Conservation (phyloP, 2,113 vertebrate species). For the Condylura cristata region DNA sequence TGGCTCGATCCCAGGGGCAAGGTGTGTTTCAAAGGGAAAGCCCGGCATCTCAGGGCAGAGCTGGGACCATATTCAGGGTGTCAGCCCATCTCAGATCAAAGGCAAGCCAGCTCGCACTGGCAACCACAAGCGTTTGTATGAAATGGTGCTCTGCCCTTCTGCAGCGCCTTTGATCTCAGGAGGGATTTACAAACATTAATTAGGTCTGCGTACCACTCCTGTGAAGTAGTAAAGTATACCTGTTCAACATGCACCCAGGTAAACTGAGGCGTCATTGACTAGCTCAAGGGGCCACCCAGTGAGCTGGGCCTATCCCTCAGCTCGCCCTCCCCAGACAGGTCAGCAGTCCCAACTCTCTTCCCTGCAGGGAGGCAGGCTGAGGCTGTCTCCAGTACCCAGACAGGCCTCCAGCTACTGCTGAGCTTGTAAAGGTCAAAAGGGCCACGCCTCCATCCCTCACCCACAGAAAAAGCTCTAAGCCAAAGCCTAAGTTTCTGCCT, state of each 20-base stretch:
- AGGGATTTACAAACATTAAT: constrained; percentile 79
- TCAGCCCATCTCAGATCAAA: constrained; percentile 78
- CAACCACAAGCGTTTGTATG: constrained; percentile 78
- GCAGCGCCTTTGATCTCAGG: constrained; percentile 75
- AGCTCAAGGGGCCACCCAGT: constrained; percentile 69
- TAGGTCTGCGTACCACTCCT: constrained; percentile 69
- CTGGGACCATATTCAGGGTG: constrained; percentile 63
- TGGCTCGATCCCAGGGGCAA: constrained; percentile 59
- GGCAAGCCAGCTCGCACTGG: constrained; percentile 63
- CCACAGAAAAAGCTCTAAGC: background rate
- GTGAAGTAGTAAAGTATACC: constrained; percentile 64
- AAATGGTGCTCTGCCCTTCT: constrained; percentile 75
- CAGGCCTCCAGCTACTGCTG: background rate
- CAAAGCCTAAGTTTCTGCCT: background rate
- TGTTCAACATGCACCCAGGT: constrained; percentile 52
- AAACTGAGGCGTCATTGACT: constrained; percentile 74
- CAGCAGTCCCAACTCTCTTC: background rate
- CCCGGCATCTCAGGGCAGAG: constrained; percentile 37
- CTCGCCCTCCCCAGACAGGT: background rate
- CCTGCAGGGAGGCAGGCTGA: background rate
- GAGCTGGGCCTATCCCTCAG: background rate
- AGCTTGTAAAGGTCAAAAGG: background rate
- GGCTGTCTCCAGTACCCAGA: background rate
- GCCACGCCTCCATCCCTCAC: background rate
- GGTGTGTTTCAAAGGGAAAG: constrained; percentile 72